phyloP scores from a whole-genome alignment of 2,888 invertebrate genomes.

The Hypolimnas misippus region DNA sequence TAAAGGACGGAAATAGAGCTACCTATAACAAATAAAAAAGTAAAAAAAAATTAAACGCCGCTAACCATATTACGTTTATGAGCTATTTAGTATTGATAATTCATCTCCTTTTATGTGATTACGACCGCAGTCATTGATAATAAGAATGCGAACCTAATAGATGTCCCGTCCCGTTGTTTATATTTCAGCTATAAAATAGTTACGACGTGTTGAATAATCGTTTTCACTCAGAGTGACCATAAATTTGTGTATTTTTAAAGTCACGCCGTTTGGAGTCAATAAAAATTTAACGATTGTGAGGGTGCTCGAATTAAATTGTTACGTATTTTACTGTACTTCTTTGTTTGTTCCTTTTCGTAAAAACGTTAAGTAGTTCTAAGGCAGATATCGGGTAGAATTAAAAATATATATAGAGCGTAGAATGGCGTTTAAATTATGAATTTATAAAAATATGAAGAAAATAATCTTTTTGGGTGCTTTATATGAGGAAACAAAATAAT shows the following conservation, averaged over 20 bases:
- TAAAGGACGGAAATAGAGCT: not conserved
- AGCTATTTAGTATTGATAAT: conserved; percentile 20
- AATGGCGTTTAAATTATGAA: not conserved
- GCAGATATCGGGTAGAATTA: not conserved
- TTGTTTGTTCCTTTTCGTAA: conserved; percentile 48
- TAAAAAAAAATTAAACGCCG: not conserved
- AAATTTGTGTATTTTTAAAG: conserved; percentile 84
- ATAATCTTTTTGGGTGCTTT: too few relatives aligned
- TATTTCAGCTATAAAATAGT: conserved; percentile 79
- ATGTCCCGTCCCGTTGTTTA: conserved; percentile 76
- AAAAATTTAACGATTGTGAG: conserved; percentile 81
- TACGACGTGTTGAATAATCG: conserved; percentile 84
- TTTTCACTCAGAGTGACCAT: conserved; percentile 80
- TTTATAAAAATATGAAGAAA: too few relatives aligned
- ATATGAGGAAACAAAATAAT: too few relatives aligned
- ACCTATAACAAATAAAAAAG: not conserved
- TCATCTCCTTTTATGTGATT: conserved; percentile 16
- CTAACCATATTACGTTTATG: conserved; percentile 17
- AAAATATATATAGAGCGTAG: not conserved
- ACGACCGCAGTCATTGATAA: conserved; percentile 31
- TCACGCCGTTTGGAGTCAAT: conserved; percentile 80
- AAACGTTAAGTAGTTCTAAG: conserved; percentile 16
- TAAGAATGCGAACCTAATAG: conserved; percentile 49
- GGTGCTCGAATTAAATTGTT: conserved; percentile 76
- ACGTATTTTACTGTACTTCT: conserved; percentile 59